Conservation (phyloP, 2,113 vertebrate species). For the Ailuropoda melanoleuca region DNA sequence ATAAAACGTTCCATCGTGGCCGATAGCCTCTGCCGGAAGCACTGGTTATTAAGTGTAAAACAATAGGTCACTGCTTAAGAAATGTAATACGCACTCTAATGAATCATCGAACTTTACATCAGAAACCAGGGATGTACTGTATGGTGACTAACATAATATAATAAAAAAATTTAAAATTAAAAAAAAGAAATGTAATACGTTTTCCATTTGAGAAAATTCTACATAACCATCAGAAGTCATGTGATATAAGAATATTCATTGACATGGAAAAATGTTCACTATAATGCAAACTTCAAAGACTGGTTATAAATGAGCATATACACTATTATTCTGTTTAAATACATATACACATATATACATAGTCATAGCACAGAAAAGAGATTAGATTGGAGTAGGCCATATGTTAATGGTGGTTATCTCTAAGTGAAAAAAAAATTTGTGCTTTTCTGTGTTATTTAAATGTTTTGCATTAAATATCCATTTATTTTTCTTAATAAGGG, state of each 20-base stretch:
- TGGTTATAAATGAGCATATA: background rate
- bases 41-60: background rate
- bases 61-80: background rate
- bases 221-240: background rate
- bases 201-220: constrained; percentile 51
- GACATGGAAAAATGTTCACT: background rate
- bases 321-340: background rate
- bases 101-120: too few species aligned
- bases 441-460: background rate
- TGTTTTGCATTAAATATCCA: background rate
- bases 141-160: too few species aligned
- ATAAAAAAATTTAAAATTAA: too few species aligned
- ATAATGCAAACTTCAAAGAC: background rate
- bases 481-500: background rate
- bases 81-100: background rate
- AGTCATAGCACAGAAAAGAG: background rate
- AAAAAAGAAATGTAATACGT: background rate
- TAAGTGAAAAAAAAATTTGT: background rate
- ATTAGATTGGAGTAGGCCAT: background rate
- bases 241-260: background rate
- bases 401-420: background rate
- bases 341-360: background rate
- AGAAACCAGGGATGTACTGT: too few species aligned
- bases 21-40: background rate
- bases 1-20: background rate